These are phyloP conservation scores for Drosophila mercatorum DNA, from an alignment of 2,888 invertebrate genomes.

Conservation along the genomic window DNA sequence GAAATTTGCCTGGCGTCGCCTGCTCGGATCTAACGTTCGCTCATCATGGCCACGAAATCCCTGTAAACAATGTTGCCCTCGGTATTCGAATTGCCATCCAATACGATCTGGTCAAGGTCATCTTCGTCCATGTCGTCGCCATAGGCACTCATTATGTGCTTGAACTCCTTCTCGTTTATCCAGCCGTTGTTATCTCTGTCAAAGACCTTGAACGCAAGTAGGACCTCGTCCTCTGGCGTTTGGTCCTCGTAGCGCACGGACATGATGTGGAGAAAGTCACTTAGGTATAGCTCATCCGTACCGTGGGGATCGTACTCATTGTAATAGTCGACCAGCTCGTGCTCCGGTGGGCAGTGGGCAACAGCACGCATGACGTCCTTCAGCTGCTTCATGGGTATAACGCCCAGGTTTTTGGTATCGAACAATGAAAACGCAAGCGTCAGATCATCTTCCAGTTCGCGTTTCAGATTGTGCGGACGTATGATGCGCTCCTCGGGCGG, in stretches of 20 bases:
- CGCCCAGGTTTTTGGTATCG: slow-evolving; percentile 29
- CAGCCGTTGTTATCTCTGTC: slow-evolving; percentile 51
- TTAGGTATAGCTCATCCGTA: slow-evolving; percentile 53
- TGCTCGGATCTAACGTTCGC: slow-evolving; percentile 35
- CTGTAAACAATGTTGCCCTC: slow-evolving; percentile 66
- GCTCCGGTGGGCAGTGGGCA: slow-evolving; percentile 57
- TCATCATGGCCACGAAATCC: slow-evolving; percentile 57
- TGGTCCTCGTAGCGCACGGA: slow-evolving; percentile 42
- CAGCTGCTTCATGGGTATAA: slow-evolving; percentile 52
- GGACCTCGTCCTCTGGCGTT: slow-evolving; percentile 59
- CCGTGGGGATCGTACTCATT: slow-evolving; percentile 60
- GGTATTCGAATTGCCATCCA: slow-evolving; percentile 58
- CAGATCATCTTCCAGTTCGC: slow-evolving; percentile 47
- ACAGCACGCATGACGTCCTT: slow-evolving; percentile 46
- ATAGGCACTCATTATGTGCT: slow-evolving; percentile 47
- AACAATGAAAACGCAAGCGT: slow-evolving; percentile 53
- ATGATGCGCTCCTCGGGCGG: slow-evolving; percentile 54
- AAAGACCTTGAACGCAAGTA: slow-evolving; percentile 60
- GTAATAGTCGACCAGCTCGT: slow-evolving; percentile 52
- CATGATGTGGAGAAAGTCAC: slow-evolving; percentile 64
- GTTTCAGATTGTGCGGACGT: slow-evolving; percentile 38
- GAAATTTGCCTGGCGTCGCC: slow-evolving; percentile 8
- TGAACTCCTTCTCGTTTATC: slow-evolving; percentile 52
- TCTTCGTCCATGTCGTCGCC: slow-evolving; percentile 60
- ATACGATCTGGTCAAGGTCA: slow-evolving; percentile 58